phyloP scores from a whole-genome alignment of 2,797 vertebrate species.

The Hydrophis major region DNA sequence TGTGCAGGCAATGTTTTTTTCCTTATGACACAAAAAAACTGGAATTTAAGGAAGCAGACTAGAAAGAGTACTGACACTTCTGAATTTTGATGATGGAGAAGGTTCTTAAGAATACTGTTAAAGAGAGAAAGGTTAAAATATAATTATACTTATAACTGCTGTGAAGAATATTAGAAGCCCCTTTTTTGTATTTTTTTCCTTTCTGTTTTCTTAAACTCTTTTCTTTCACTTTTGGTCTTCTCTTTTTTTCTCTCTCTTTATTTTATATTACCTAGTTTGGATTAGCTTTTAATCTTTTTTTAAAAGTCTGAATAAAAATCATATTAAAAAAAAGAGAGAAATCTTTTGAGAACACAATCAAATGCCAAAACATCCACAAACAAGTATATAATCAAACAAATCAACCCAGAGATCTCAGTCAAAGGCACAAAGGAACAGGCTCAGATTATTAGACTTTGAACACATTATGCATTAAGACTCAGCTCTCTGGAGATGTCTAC shows the following conservation, averaged over 20 bases:
- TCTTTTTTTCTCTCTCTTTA: not conserved
- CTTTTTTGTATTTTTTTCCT: not conserved
- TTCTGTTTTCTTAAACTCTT: not conserved
- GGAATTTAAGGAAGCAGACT: not conserved
- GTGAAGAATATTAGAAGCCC: not conserved
- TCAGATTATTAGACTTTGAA: not conserved
- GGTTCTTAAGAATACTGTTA: not conserved
- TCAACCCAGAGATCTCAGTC: not conserved
- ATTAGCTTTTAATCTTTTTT: not conserved
- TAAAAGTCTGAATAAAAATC: not conserved
- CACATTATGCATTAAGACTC: not conserved
- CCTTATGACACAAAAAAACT: not conserved
- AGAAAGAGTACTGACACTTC: not conserved
- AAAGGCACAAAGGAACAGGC: not conserved
- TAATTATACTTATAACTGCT: not conserved
- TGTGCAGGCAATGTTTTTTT: not conserved
- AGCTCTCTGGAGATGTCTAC: not conserved
- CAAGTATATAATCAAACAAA: not conserved
- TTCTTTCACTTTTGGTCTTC: not conserved
- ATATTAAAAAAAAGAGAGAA: not conserved
- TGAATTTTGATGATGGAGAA: not conserved
- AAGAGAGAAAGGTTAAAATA: not conserved
- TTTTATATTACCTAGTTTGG: not conserved
- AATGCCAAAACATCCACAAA: not conserved
- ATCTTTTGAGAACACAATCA: not conserved